A percentile compares a stretch with the other conserved stretches of the same genome.
Conservation (phyloP, 2,888 invertebrate species). For the Agrotis segetum region DNA sequence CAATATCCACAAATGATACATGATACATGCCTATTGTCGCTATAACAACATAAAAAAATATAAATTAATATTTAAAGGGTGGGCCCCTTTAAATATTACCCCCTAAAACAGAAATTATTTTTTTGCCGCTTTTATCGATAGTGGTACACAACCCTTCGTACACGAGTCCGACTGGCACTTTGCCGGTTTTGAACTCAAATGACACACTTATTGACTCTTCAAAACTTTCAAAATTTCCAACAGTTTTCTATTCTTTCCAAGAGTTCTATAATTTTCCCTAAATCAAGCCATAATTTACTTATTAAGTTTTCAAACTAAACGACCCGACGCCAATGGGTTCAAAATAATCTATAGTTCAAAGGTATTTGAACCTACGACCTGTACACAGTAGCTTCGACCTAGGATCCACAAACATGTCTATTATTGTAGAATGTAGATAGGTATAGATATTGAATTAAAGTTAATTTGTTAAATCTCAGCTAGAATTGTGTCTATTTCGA, state of each 20-base stretch:
- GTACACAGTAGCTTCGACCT: conserved; percentile 9
- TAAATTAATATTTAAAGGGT: too few relatives aligned
- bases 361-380: conserved; percentile 52
- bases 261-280: background rate
- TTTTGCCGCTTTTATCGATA: too few relatives aligned
- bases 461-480: background rate
- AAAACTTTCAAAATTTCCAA: background rate
- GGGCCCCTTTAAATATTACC: too few relatives aligned
- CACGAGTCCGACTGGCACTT: too few relatives aligned
- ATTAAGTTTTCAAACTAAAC: conserved; percentile 27
- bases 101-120: too few relatives aligned
- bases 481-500: background rate
- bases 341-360: conserved; percentile 47
- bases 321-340: conserved; percentile 40
- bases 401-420: conserved; percentile 6
- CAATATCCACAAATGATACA: too few relatives aligned
- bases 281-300: conserved; percentile 7
- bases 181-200: background rate
- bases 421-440: background rate
- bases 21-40: too few relatives aligned
- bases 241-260: background rate
- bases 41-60: too few relatives aligned
- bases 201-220: background rate
- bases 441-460: conserved; percentile 18
- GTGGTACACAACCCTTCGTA: too few relatives aligned